Base-by-base conservation (phyloP, 2,113 vertebrate species). In the Seriola dumerili region DNA sequence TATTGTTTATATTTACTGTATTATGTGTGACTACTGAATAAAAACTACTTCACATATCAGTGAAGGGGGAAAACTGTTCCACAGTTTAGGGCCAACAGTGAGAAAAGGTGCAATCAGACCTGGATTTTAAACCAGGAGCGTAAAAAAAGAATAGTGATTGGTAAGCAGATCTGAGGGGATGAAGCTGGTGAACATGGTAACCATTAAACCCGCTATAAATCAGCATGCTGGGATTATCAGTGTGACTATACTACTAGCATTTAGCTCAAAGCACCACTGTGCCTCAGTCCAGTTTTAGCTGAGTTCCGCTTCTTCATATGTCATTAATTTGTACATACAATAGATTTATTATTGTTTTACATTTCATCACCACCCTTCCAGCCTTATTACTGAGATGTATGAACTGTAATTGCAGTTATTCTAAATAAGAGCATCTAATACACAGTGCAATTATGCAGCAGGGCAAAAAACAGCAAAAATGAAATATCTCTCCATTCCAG, bases 401-500 rank as follows among this genome's bases (percentile, higher is more conserved):
- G 8, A 46, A 29, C 42, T 65, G 21, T 74, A 61, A 32, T 46
- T 34, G 21, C 0, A 61, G 52, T 59, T 17, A 63, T 66, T 76
- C 34, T 52, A 23, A 54, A 62, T 75, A 23, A 23, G 17, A 17
- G 11, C 48, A 70, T 69, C 29, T 50, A 25, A 29, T 23, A 50
- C 10, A 16, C 19, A 29, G 25, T 64, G 40, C 11, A 72, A 72
- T 57, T 69, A 48, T 8, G 29, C 36, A 65, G 21, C 42, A 12
- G 66, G 55, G 6, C 17, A 25, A 17, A 75, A 34, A 19, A 13
- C 32, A 52, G 25, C 4, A 63, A 4, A 72, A 68, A 29, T 34
- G 23, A 8, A 67, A 76, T 76, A 84, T 73, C 44, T 59, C 38
- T 74, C 4, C 32, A 34, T 75, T 67, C 13, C 50, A 81, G 55